phyloP scores from a whole-genome alignment of 37 sponge, comb jelly and placozoan genomes.

The Diacarnus erythraeanus region DNA sequence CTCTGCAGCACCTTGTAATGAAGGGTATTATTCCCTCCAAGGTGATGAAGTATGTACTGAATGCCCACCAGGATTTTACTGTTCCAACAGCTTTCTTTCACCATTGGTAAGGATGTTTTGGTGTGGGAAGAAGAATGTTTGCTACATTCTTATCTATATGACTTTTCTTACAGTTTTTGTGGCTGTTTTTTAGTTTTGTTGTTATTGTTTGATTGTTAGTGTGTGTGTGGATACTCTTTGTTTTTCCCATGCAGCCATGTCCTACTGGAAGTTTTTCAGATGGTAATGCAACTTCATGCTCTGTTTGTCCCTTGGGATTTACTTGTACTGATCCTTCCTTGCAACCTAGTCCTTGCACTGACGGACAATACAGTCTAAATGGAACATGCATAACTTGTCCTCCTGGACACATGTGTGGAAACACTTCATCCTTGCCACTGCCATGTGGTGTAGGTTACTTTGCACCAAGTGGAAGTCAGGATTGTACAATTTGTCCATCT shows the following conservation, averaged over 20 bases:
- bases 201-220: background rate
- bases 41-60: background rate
- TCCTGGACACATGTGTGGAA: conserved; percentile 18
- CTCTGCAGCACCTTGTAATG: too few species aligned
- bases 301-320: conserved; percentile 6
- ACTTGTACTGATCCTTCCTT: background rate
- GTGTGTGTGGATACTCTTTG: too few species aligned
- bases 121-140: too few species aligned
- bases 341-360: background rate
- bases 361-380: background rate
- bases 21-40: background rate
- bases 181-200: background rate
- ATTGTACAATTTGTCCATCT: too few species aligned
- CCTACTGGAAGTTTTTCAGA: background rate
- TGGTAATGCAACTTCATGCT: background rate
- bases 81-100: background rate
- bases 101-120: background rate
- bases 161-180: too few species aligned
- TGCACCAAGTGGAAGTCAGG: too few species aligned
- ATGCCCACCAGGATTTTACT: too few species aligned
- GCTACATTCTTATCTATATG: too few species aligned
- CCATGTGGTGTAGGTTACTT: too few species aligned
- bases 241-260: background rate
- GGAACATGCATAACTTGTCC: conserved; percentile 7
- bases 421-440: background rate